Conservation (phyloP, 2,113 vertebrate species). For the Sus scrofa region T2T-Sscrofa CM000824.6:128991001-128991500, state of each 20-base stretch:
- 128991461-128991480: background rate
- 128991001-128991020: background rate
- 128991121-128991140: background rate
- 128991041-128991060: background rate
- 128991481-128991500: background rate
- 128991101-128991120: background rate
- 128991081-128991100: background rate
- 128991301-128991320: background rate
- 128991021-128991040: background rate
- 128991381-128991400: background rate
- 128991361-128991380: background rate
- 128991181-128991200: background rate
- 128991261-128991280: background rate
- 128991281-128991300: background rate
- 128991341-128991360: background rate
- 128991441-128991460: background rate
- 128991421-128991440: background rate
- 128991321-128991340: slow-evolving; percentile 11
- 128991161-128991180: background rate
- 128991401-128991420: background rate
- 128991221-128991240: background rate
- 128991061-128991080: background rate
- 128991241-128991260: background rate
- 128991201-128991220: background rate
- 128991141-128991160: background rate